Percentiles rank a stretch among this genome's conserved stretches.
Evolutionary conservation across 2,113 vertebrate species (phyloP).

Genomic region (Stigmatopora nigra): DNA sequence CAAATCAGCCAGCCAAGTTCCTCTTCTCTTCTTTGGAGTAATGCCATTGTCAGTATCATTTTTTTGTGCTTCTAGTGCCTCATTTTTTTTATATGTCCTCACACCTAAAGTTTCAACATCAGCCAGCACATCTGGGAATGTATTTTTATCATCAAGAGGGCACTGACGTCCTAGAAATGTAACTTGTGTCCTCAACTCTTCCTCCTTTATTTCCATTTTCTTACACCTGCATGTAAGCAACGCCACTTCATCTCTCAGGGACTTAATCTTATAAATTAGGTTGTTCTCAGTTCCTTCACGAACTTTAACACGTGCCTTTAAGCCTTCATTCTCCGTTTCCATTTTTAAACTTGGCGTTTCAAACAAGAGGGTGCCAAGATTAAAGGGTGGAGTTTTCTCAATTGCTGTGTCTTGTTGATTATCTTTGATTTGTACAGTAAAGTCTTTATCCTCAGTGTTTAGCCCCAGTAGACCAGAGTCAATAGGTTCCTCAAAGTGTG

Average conservation of each 20-base stretch:
- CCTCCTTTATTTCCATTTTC: conserved; percentile 1
- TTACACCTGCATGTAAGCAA: not conserved
- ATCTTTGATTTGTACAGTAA: not conserved
- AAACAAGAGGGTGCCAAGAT: not conserved
- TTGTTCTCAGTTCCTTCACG: not conserved
- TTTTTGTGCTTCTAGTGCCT: not conserved
- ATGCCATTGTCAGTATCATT: not conserved
- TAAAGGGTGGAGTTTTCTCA: not conserved
- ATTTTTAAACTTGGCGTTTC: not conserved
- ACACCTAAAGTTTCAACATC: not conserved
- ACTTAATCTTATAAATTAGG: not conserved
- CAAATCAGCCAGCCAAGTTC: not conserved
- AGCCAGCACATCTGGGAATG: conserved; percentile 3
- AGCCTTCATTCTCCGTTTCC: conserved; percentile 1
- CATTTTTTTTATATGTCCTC: not conserved
- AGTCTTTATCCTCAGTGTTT: not conserved
- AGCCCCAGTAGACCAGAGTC: not conserved
- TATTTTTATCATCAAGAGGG: not conserved
- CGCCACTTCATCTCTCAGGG: not conserved
- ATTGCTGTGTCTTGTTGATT: not conserved
- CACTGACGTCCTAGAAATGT: not conserved
- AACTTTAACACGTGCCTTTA: conserved; percentile 2
- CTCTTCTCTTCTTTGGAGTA: not conserved
- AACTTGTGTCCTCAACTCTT: not conserved
- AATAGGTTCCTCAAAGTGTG: not conserved